Percentiles rank a stretch among this genome's conserved stretches.
Conservation (phyloP, 2,888 invertebrate genomes). For the Zygaena filipendulae region DNA sequence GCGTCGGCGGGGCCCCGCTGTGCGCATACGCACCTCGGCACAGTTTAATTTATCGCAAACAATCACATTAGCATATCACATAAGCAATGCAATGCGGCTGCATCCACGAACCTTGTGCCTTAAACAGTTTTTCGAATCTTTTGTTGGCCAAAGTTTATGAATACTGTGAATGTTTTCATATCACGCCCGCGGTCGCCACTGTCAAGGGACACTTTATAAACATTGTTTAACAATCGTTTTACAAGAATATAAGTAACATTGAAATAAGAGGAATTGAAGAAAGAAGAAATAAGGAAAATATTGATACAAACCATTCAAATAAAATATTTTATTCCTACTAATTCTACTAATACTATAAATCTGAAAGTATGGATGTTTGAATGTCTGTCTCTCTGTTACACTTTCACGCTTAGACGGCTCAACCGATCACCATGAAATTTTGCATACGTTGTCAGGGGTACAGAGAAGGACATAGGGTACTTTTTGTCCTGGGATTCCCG, state of each 20-base stretch:
- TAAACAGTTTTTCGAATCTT: constrained; percentile 61
- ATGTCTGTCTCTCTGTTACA: too few relatives aligned
- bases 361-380: too few relatives aligned
- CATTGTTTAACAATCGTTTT: constrained; percentile 44
- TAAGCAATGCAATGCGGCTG: constrained; percentile 58
- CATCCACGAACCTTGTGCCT: constrained; percentile 54
- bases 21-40: constrained; percentile 32
- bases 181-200: constrained; percentile 39
- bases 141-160: constrained; percentile 62
- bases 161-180: constrained; percentile 47
- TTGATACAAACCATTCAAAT: too few relatives aligned
- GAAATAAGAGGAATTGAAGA: constrained; percentile 26
- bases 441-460: too few relatives aligned
- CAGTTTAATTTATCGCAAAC: constrained; percentile 61
- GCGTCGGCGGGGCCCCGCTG: constrained; percentile 50
- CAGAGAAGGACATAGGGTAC: too few relatives aligned
- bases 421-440: too few relatives aligned
- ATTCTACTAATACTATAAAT: too few relatives aligned
- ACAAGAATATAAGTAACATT: constrained; percentile 33
- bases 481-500: too few relatives aligned
- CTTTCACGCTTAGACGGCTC: too few relatives aligned
- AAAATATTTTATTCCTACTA: too few relatives aligned
- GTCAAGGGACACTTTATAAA: constrained; percentile 38
- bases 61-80: constrained; percentile 68
- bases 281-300: too few relatives aligned